Base-by-base conservation (phyloP, 37 sponge, comb jelly and placozoan genomes). In the Eunapius fragilis region DNA sequence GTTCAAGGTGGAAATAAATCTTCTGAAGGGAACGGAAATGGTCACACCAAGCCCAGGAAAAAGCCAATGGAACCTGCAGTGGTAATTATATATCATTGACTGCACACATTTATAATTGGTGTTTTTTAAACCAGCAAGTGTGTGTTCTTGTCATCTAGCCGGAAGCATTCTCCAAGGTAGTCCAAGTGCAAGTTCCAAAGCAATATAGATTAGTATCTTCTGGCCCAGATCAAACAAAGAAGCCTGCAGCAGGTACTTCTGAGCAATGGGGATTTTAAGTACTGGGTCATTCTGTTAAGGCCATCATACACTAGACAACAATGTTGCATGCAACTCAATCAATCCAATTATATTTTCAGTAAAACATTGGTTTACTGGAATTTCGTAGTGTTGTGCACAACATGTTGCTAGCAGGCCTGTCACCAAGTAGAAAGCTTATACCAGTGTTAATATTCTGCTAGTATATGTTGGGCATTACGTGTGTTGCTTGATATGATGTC, bases 101-200 rank as follows among this genome's bases (percentile, higher is more conserved):
- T 58, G 58, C 58, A 58, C 58, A 58, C 58, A 58, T 58, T 58
- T 58, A 58, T 58, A 14, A 58, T 11, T 10, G 4, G 9, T 45
- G 7, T 45, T 45, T 45, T 9, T 45, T 45, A 9, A 45, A 45
- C 47, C 47, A 45, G 47, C 47, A 45, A 45, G 9, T 9, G 9
- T 73, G 74, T 73, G 74, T 73, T 34, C 27, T 33, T 30, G 35
- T 31, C n/a, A 37, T 28, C 34, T 81, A 87, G 88, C 88, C 88
- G 0, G 76, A 81, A 81, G 41, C 31, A 34, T 67, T 87, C 34
- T 87, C 82, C 30, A 72, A 87, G 37, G 31, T 81, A 9, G 75
- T 81, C 2, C 25, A 38, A 24, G 76, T 87, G 31, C 37, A 80
- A 10, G 31, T 87, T 22, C 88, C 88, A 45, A 67, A 50, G 28